Conservation (phyloP, 2,797 vertebrate species). For the Diplodus puntazzo region DNA sequence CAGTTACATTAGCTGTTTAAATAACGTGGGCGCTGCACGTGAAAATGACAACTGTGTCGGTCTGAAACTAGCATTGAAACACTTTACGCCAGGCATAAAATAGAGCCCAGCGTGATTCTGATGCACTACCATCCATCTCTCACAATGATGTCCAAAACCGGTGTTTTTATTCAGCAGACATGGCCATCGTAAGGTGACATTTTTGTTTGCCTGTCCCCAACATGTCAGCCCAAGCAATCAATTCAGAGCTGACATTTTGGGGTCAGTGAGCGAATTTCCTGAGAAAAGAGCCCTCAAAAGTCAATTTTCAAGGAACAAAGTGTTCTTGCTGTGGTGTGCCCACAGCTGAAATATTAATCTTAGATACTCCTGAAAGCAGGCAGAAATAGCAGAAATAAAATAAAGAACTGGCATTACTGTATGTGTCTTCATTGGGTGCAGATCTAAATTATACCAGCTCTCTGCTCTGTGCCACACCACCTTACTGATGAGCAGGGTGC, state of each 20-base stretch:
- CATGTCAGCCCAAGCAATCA: slow-evolving; percentile 19
- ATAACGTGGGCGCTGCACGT: too few species aligned
- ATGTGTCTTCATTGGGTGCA: background rate
- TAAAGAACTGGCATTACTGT: background rate
- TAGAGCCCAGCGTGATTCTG: background rate
- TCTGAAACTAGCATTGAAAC: too few species aligned
- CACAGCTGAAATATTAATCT: slow-evolving; percentile 51
- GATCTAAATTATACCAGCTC: slow-evolving; percentile 8
- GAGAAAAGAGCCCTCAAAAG: slow-evolving; percentile 29
- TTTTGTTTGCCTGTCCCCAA: slow-evolving; percentile 23
- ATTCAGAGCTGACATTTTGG: slow-evolving; percentile 53
- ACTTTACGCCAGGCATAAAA: too few species aligned
- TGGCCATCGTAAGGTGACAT: background rate
- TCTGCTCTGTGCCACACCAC: background rate
- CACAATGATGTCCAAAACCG: background rate
- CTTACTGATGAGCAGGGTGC: background rate
- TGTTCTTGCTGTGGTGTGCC: slow-evolving; percentile 9
- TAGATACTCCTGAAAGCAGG: slow-evolving; percentile 47
- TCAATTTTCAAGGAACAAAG: slow-evolving; percentile 30
- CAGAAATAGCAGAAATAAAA: slow-evolving; percentile 6
- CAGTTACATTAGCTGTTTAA: too few species aligned
- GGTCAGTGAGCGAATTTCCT: slow-evolving; percentile 33
- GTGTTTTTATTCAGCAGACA: background rate
- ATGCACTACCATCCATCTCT: background rate
- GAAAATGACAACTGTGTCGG: too few species aligned